Evolutionary conservation across 2,113 vertebrate species (phyloP).

Genomic region (Cebidichthys violaceus): DNA sequence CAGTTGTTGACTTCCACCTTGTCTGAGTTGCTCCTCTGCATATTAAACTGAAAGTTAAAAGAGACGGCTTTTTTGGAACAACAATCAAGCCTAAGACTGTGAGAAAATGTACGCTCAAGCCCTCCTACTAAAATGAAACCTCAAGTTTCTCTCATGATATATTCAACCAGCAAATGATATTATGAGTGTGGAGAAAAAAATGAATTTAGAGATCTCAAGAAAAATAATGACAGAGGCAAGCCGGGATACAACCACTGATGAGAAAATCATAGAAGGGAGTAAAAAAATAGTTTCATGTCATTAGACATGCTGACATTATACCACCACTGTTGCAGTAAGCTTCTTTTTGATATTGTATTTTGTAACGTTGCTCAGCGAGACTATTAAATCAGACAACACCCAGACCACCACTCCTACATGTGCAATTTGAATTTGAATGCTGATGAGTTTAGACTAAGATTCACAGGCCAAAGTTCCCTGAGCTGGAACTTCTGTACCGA

Average conservation of each 20-base stretch:
- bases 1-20: conserved; percentile 47
- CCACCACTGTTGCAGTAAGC: not conserved
- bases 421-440: not conserved
- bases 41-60: conserved; percentile 47
- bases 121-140: conserved; percentile 10
- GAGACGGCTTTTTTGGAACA: conserved; percentile 37
- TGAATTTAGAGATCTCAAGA: not conserved
- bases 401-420: not conserved
- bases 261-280: not conserved
- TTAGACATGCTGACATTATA: not conserved
- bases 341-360: not conserved
- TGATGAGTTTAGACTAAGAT: not conserved
- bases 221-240: not conserved
- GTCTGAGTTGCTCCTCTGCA: conserved; percentile 42
- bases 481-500: not conserved
- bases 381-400: not conserved
- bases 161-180: not conserved
- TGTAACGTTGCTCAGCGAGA: not conserved
- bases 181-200: not conserved
- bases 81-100: conserved; percentile 23
- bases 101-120: conserved; percentile 6
- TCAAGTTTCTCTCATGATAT: conserved; percentile 1
- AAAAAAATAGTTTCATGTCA: not conserved
- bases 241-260: not conserved
- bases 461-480: not conserved